A percentile compares a stretch with the other conserved stretches of the same genome.
These are phyloP conservation scores for Fulica atra DNA, from an alignment of 2,113 vertebrate species.

Conservation along the genomic window DNA sequence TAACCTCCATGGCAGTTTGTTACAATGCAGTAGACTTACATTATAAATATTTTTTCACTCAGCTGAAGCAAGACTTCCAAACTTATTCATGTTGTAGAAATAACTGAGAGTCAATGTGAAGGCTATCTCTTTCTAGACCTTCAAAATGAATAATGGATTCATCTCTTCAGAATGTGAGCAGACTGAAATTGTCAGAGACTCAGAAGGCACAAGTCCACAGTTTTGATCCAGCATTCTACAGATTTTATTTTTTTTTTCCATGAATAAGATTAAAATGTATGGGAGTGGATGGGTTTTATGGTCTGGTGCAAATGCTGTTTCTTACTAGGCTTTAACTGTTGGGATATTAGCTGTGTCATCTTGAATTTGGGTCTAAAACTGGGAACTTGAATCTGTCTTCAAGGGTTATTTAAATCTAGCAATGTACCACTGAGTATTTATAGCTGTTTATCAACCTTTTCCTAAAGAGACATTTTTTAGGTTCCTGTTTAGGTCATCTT, in stretches of 20 bases:
- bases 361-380: background rate
- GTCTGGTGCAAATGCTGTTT: background rate
- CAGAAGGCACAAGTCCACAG: background rate
- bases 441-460: slow-evolving; percentile 47
- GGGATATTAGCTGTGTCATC: background rate
- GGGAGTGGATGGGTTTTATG: background rate
- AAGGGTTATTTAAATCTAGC: slow-evolving; percentile 10
- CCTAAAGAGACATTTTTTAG: background rate
- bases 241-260: background rate
- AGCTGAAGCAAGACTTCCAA: background rate
- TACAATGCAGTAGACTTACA: background rate
- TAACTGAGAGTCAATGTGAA: background rate
- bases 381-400: background rate
- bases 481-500: slow-evolving; percentile 49
- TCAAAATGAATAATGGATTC: background rate
- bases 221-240: background rate
- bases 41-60: background rate
- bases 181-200: background rate
- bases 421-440: slow-evolving; percentile 10
- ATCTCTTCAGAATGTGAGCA: background rate
- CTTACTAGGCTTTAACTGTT: background rate
- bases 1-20: background rate
- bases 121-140: background rate
- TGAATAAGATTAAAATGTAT: background rate
- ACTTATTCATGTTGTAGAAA: background rate